Evolutionary conservation across 2,888 invertebrate genomes (phyloP).

Genomic region (Carterocephalus palaemon): DNA sequence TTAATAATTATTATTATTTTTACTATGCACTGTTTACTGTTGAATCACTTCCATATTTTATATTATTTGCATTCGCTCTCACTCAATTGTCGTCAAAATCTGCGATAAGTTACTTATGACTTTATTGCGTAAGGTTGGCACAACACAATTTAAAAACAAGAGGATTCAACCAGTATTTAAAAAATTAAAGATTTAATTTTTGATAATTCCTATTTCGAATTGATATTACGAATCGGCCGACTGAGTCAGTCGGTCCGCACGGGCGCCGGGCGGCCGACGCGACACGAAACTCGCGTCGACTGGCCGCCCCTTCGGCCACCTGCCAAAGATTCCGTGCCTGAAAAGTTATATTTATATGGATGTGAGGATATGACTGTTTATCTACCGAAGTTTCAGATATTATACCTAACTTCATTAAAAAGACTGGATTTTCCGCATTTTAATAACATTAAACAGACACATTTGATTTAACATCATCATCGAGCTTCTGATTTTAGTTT

Average conservation of each 20-base stretch:
- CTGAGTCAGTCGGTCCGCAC: constrained; percentile 49
- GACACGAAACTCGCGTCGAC: constrained; percentile 62
- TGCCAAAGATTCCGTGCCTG: constrained; percentile 70
- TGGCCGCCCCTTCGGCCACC: constrained; percentile 64
- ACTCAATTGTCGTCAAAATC: constrained; percentile 37
- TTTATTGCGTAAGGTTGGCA: background rate
- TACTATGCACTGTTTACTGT: constrained; percentile 5
- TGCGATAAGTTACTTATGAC: constrained; percentile 7
- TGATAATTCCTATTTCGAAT: constrained; percentile 43
- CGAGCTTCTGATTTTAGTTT: too few relatives aligned
- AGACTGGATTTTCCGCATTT: too few relatives aligned
- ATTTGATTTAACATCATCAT: too few relatives aligned
- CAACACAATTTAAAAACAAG: background rate
- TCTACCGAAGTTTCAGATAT: constrained; percentile 27
- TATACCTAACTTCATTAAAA: constrained; percentile 28
- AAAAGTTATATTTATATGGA: constrained; percentile 71
- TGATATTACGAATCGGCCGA: constrained; percentile 36
- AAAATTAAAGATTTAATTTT: constrained; percentile 23
- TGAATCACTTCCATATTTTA: constrained; percentile 10
- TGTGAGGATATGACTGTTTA: constrained; percentile 65
- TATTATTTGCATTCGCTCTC: constrained; percentile 34
- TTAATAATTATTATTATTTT: background rate
- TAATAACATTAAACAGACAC: too few relatives aligned
- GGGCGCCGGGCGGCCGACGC: constrained; percentile 61
- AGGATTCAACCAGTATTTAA: constrained; percentile 2